Evolutionary conservation across 1,140 invertebrate genomes (phyloP), one percentile per base, ranked within the genome.

Genomic region (Papilio xuthus): DNA sequence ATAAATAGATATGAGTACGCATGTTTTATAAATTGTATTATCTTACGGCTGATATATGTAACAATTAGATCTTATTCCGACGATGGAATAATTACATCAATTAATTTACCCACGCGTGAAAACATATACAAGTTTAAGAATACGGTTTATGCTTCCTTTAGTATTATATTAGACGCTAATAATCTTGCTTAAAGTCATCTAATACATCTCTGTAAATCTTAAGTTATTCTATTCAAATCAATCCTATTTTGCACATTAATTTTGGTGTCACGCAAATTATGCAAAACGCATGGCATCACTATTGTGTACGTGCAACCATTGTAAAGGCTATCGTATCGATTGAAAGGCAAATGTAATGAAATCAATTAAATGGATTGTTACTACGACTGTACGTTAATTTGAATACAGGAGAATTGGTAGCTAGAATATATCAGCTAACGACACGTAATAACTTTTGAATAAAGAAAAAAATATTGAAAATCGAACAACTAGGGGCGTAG

Each of bases 21-120:
- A 28, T n/a, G 9, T 4, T 9, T 42, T 42, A 2, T 44, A 42
- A 13, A 18, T 37, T 41, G 20, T 60, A 53, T 73, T 79, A 79
- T 79, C 53, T 74, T 4, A 74, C 28, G 18, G 37, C 71, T 18
- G n/a, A n/a, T n/a, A 20, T 53, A n/a, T 8, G 50, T 47, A 20
- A 41, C n/a, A 26, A 18, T 13, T 18, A 71, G 1, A 71, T 6
- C 20, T 37, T 8, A 10, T 23, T 60, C 0, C 44, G 10, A 63
- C 37, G 12, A 76, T 63, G 53, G 74, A 63, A 76, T 63, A 76
- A 76, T 76, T 76, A 76, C 42, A 50, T 37, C 50, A 53, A 9
- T 2, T n/a, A 12, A 18, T 53, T n/a, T 18, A 53, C n/a, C 50
- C 0, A 44, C 12, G 13, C 42, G 2, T 12, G 2, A 44, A 44